These are phyloP conservation scores for Pelusios castaneus DNA, from an alignment of 2,113 vertebrate genomes.

Conservation along the genomic window DNA sequence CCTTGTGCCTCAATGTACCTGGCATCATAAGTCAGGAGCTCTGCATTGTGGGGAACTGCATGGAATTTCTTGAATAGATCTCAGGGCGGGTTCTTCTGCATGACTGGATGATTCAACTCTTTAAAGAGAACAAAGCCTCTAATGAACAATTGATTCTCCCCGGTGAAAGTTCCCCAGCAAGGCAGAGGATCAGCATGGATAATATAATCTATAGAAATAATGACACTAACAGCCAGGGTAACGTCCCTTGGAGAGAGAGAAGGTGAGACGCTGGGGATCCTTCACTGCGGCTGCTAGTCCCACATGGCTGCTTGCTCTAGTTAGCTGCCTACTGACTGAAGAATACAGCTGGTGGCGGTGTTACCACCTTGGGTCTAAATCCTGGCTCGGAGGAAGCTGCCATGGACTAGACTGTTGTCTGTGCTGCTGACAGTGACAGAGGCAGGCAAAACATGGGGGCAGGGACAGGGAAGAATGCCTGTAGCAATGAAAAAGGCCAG, in stretches of 20 bases:
- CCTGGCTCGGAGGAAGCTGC: background rate
- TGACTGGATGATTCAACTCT: background rate
- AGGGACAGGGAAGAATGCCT: background rate
- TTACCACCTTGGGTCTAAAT: background rate
- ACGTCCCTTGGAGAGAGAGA: background rate
- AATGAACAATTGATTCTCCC: background rate
- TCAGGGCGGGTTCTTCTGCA: background rate
- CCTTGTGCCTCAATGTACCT: background rate
- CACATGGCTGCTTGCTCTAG: background rate
- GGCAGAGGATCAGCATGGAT: background rate
- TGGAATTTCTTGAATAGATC: background rate
- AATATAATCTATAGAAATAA: background rate
- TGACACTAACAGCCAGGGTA: background rate
- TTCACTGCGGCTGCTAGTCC: background rate
- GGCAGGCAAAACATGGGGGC: background rate
- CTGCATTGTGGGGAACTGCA: background rate
- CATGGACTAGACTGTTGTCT: background rate
- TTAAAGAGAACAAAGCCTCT: background rate
- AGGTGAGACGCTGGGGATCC: background rate
- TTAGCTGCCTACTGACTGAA: background rate
- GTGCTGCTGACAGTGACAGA: background rate
- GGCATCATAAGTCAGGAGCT: background rate
- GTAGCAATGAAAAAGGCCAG: background rate
- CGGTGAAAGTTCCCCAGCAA: background rate
- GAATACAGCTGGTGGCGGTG: background rate